Evolutionary conservation across 2,113 vertebrate species (phyloP).

Genomic region (Panthera uncia): DNA sequence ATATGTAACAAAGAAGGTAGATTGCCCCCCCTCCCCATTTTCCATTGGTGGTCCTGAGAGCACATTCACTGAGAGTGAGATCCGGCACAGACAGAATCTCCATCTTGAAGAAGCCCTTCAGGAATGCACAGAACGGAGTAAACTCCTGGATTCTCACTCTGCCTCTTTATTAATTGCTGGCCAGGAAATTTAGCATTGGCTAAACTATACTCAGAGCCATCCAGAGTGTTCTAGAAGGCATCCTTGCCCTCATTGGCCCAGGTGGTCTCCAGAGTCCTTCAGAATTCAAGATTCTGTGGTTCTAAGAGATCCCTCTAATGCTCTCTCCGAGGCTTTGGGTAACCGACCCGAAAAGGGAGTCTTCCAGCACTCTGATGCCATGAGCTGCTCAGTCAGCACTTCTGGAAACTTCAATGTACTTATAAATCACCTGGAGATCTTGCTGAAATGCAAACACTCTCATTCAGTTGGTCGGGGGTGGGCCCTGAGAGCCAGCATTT

Average conservation of each 20-base stretch:
- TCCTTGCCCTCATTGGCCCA: background rate
- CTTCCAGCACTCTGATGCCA: background rate
- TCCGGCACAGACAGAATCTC: fast-evolving
- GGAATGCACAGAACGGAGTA: background rate
- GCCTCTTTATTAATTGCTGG: background rate
- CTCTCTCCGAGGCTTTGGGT: background rate
- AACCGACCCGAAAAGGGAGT: background rate
- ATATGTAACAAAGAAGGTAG: background rate
- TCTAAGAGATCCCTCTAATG: too few species aligned
- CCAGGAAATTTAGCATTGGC: background rate
- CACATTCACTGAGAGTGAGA: background rate
- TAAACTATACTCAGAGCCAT: background rate
- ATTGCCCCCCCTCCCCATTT: background rate
- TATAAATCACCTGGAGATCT: background rate
- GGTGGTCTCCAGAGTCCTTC: background rate
- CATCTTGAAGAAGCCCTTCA: background rate
- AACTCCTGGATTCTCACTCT: background rate
- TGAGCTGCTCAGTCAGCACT: background rate
- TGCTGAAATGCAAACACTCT: background rate
- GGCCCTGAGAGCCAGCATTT: background rate
- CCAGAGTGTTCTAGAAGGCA: background rate
- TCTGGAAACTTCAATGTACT: background rate
- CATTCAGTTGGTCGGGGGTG: background rate
- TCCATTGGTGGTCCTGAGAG: background rate
- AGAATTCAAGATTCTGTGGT: background rate